Percentiles rank a stretch among this genome's conserved stretches.
These are phyloP conservation scores for Australoheros facetus DNA, from an alignment of 2,797 vertebrate genomes.

Conservation along the genomic window DNA sequence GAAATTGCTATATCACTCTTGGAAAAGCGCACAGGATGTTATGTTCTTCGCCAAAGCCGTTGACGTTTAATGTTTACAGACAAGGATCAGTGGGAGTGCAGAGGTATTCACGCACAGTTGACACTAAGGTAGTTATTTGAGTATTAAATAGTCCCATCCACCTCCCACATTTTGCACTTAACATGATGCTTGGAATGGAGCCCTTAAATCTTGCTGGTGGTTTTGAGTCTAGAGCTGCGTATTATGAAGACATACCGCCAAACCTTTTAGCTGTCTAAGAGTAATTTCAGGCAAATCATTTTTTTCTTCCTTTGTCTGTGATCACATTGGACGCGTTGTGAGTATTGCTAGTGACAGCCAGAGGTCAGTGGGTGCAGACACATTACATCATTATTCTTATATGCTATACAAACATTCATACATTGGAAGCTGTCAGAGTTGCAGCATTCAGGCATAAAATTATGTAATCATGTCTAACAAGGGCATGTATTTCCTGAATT, in stretches of 20 bases:
- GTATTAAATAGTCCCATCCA: conserved; percentile 29
- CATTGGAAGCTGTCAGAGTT: not conserved
- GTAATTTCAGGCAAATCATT: not conserved
- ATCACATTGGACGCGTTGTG: conserved; percentile 16
- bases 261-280: not conserved
- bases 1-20: conserved; percentile 29
- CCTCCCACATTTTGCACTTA: conserved; percentile 38
- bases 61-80: conserved; percentile 44
- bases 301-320: not conserved
- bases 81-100: conserved; percentile 41
- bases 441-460: not conserved
- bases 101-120: conserved; percentile 28
- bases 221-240: conserved; percentile 17
- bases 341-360: not conserved
- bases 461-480: not conserved
- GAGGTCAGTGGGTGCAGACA: conserved; percentile 8
- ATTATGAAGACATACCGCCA: not conserved
- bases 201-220: conserved; percentile 22
- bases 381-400: conserved; percentile 4
- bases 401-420: conserved; percentile 8
- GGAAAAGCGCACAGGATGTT: conserved; percentile 34
- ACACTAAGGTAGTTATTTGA: conserved; percentile 28
- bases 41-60: conserved; percentile 22
- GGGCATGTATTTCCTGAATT: not conserved
- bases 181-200: conserved; percentile 27